These are phyloP conservation scores for Ormyrus thymus DNA, from an alignment of 2,888 invertebrate species.

Conservation along the genomic window DNA sequence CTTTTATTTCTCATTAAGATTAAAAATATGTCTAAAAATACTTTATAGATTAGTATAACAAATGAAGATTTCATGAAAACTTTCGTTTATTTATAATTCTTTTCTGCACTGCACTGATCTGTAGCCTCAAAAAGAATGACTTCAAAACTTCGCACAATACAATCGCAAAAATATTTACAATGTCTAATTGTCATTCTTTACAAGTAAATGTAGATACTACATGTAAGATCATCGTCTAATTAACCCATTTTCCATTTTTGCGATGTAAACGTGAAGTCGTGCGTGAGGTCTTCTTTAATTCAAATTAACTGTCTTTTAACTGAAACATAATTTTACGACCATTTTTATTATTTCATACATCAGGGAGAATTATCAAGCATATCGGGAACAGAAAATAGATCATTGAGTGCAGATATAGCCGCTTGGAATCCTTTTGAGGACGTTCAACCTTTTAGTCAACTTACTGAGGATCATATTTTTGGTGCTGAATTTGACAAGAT, in stretches of 20 bases:
- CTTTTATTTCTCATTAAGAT: too few relatives aligned
- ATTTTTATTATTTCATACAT: slow-evolving; percentile 23
- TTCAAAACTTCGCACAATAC: not conserved
- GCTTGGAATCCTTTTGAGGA: slow-evolving; percentile 92
- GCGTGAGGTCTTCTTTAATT: slow-evolving; percentile 11
- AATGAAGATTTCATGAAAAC: not conserved
- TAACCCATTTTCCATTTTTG: slow-evolving; percentile 13
- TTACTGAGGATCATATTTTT: slow-evolving; percentile 88
- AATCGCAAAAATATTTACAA: slow-evolving; percentile 7
- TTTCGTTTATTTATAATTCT: slow-evolving; percentile 5
- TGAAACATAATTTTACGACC: not conserved
- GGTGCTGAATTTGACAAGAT: slow-evolving; percentile 90
- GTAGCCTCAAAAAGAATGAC: slow-evolving; percentile 12
- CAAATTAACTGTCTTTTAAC: not conserved
- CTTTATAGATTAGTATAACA: too few relatives aligned
- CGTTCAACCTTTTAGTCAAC: slow-evolving; percentile 81
- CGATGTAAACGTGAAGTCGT: not conserved
- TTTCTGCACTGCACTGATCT: slow-evolving; percentile 62
- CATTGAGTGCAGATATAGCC: slow-evolving; percentile 79
- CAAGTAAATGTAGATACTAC: not conserved
- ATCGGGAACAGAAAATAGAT: slow-evolving; percentile 69
- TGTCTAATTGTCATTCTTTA: slow-evolving; percentile 6
- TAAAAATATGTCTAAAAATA: too few relatives aligned
- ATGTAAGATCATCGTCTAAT: not conserved
- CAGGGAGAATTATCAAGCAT: slow-evolving; percentile 74